These are phyloP conservation scores for Oreochromis spilurus DNA, from an alignment of 2,113 vertebrate genomes.

Conservation along the genomic window DNA sequence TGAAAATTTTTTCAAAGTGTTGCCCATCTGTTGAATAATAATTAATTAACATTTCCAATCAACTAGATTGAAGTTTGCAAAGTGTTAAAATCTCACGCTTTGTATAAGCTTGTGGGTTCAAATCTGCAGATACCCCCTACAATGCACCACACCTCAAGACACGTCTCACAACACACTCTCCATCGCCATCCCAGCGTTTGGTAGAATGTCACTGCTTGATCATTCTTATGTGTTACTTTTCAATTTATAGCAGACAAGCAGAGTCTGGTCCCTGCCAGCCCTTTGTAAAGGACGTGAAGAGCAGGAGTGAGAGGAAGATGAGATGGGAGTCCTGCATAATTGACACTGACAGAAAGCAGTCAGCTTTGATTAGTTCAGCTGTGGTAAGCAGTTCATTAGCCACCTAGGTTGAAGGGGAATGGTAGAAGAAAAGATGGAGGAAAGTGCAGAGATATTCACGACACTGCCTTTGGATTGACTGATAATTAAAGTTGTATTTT, in stretches of 20 bases:
- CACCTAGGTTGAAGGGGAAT: slow-evolving; percentile 39
- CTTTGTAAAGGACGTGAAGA: slow-evolving; percentile 44
- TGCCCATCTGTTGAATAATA: background rate
- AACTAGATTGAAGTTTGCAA: background rate
- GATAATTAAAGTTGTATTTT: background rate
- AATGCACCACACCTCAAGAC: background rate
- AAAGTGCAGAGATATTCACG: slow-evolving; percentile 20
- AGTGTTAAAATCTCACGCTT: background rate
- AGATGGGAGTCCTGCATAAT: slow-evolving; percentile 65
- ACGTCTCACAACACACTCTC: background rate
- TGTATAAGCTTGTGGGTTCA: background rate
- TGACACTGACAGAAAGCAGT: slow-evolving; percentile 78
- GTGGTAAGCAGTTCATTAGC: slow-evolving; percentile 77
- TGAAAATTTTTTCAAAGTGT: accelerated
- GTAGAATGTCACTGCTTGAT: slow-evolving; percentile 9
- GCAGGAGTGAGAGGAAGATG: slow-evolving; percentile 23
- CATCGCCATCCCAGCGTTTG: background rate
- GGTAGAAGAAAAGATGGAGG: slow-evolving; percentile 22
- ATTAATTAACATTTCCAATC: background rate
- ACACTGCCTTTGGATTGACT: background rate
- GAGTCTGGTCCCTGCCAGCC: slow-evolving; percentile 41
- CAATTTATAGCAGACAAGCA: slow-evolving; percentile 66
- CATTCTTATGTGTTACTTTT: slow-evolving; percentile 69
- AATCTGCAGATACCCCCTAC: background rate
- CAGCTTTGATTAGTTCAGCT: slow-evolving; percentile 77